Base-by-base conservation (phyloP, 30 jellyfish, hydroid and myxozoan species). In the Hydractinia symbiolongicarpus region DNA sequence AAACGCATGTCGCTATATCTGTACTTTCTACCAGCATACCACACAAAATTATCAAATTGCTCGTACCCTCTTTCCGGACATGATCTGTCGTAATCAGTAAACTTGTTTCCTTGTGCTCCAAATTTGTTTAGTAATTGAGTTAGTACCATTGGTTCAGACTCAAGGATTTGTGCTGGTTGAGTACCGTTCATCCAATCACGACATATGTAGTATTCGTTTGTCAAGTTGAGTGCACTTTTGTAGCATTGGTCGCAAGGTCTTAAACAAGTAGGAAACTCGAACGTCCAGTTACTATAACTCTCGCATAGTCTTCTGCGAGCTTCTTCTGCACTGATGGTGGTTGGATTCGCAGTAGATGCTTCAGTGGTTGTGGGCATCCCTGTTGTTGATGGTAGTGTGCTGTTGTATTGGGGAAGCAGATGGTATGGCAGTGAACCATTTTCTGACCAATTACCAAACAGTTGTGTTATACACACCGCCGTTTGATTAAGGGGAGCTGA, bases 191-290 rank as follows among this genome's bases (percentile, higher is more conserved):
- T 76, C 52, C 66, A 50, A 4, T 76, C 81, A 40, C 82, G 53
- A 81, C 95, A 87, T 8, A 64, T 73, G 55, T 61, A 77, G 70
- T 72, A 81, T 8, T 78, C 91, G 57, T 76, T 76, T 5, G 91
- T 87, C 8, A 76, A 81, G 55, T 87, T 87, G 55, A 87, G 82
- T 11, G 54, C 5, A 4, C 73, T 62, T 77, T 81, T 16, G 20
- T 49, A 21, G 9, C 81, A 62, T 55, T 62, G 10, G 53, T 76
- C 70, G 44, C 84, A 76, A 9, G 84, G 84, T 15, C 50, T 53
- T 9, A 5, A 13, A 76, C 84, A 76, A 8, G 9, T 50, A 8
- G 13, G 9, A 76, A 76, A 19, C 16, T 76, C 84, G 1, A 76
- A 76, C 7, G 53, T 76, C 73, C 53, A 17, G n/a, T 55, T 54